Percentiles rank a stretch among this genome's conserved stretches.
These are phyloP conservation scores for Rhabdornis inornatus DNA, from an alignment of 2,113 vertebrate genomes.

Conservation along the genomic window DNA sequence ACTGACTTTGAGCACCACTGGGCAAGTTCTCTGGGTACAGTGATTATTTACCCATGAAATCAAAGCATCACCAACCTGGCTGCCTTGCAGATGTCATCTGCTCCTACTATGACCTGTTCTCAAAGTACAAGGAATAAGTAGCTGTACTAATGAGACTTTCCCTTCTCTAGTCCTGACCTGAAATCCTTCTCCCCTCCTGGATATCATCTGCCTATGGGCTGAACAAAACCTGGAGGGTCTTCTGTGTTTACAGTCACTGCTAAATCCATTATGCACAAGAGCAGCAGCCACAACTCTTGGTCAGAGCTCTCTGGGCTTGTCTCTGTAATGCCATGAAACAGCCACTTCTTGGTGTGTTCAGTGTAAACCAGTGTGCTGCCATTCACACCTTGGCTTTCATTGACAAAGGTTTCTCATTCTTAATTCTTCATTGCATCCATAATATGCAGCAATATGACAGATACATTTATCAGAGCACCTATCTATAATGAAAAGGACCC, in stretches of 20 bases:
- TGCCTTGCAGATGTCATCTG: neutral
- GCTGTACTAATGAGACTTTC: neutral
- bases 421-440: neutral
- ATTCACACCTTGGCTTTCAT: neutral
- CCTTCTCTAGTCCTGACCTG: neutral
- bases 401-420: neutral
- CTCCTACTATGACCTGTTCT: neutral
- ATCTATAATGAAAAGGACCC: neutral
- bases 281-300: neutral
- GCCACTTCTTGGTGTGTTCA: neutral
- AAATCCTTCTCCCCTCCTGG: neutral
- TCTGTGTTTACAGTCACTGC: neutral
- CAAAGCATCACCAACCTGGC: neutral
- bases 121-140: neutral
- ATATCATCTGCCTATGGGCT: neutral
- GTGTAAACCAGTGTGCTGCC: neutral
- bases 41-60: neutral
- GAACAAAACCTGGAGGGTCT: neutral
- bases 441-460: neutral
- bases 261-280: fast-evolving
- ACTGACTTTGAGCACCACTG: neutral
- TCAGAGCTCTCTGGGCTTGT: neutral
- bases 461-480: neutral
- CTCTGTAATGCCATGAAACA: neutral
- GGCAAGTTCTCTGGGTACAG: neutral